phyloP scores from a whole-genome alignment of 2,888 invertebrate genomes.

The Ectobius pallidus region DNA sequence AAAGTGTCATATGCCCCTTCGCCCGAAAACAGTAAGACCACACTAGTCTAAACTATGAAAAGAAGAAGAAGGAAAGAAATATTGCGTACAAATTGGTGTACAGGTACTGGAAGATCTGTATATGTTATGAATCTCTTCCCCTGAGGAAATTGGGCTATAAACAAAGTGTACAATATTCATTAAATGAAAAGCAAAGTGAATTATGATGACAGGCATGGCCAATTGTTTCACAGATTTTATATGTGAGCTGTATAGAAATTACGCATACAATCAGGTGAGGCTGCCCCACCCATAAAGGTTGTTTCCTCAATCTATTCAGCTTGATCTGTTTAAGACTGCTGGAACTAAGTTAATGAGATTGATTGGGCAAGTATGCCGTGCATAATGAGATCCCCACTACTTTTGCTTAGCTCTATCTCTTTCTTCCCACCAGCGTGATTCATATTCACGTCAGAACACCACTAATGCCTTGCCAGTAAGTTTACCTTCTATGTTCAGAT shows the following conservation, averaged over 20 bases:
- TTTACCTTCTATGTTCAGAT: no score
- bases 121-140: no score
- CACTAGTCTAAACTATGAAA: no score
- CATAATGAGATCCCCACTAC: not conserved
- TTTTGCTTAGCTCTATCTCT: no score
- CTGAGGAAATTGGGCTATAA: no score
- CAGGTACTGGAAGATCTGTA: no score
- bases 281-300: not conserved
- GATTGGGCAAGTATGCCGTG: conserved; percentile 1
- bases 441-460: not conserved
- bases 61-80: no score
- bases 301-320: not conserved
- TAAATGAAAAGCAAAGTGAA: not conserved
- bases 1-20: no score
- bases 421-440: not conserved
- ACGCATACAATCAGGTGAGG: conserved; percentile 12
- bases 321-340: not conserved
- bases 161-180: not conserved
- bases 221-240: conserved; percentile 19
- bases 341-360: not conserved
- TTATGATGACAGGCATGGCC: conserved; percentile 4
- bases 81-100: no score
- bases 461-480: no score
- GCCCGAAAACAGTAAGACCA: no score
- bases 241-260: conserved; percentile 13